Percentiles rank a stretch among this genome's conserved stretches.
phyloP scores from a whole-genome alignment of 1,140 invertebrate species.

The Ceratina calcarata region DNA sequence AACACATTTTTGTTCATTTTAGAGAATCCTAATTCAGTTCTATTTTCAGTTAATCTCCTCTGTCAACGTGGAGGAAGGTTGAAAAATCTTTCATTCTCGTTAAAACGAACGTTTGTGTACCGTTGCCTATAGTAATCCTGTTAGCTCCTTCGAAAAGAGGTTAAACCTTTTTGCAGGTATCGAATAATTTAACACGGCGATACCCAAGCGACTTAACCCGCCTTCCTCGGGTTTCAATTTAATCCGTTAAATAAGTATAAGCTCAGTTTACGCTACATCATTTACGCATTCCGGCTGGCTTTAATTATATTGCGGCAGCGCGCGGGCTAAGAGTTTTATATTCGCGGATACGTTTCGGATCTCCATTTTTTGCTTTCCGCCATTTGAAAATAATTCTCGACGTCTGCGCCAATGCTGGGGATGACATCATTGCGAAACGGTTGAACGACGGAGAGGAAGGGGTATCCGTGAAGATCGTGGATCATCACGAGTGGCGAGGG shows the following conservation, averaged over 20 bases:
- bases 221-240: slow-evolving; percentile 3
- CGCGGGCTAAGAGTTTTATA: too few species aligned
- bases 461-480: slow-evolving; percentile 59
- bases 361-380: background rate
- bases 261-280: background rate
- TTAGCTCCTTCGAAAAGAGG: slow-evolving; percentile 5
- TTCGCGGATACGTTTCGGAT: too few species aligned
- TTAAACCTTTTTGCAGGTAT: background rate
- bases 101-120: slow-evolving; percentile 2
- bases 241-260: background rate
- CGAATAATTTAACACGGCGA: slow-evolving; percentile 1
- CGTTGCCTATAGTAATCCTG: background rate
- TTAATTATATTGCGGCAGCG: too few species aligned
- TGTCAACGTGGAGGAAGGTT: background rate
- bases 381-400: slow-evolving; percentile 19
- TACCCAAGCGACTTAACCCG: background rate
- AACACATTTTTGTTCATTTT: background rate
- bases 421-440: slow-evolving; percentile 71
- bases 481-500: slow-evolving; percentile 40
- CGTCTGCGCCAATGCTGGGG: slow-evolving; percentile 60
- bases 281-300: too few species aligned
- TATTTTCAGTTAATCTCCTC: background rate
- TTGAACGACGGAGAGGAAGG: slow-evolving; percentile 32
- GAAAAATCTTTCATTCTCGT: background rate
- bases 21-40: background rate